Evolutionary conservation across 2,888 invertebrate species (phyloP), one percentile per base, ranked within the genome.

Genomic region (Achlya flavicornis): DNA sequence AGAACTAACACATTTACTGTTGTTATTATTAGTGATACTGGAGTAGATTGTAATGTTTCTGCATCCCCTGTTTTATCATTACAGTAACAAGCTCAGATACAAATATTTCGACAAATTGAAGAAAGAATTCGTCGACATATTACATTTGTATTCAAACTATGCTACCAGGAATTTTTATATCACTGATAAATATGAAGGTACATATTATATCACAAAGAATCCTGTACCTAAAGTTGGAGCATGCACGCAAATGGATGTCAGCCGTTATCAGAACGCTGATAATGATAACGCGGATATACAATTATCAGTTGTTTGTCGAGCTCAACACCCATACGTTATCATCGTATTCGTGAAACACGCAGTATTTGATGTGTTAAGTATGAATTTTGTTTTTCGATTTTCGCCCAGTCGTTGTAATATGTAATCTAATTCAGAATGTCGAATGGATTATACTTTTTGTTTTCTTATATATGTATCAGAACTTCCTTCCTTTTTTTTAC

Each of bases 231-330:
- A 73, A 70, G 73, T 74, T 64, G 66, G 63, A 71, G 66, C 70
- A 63, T 32, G 64, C 46, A 62, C 61, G 72, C 69, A 74, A 73
- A 77, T 74, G 72, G 73, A 71, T 79, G 78, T 75, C 77, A 73
- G 69, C 68, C 67, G 72, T 67, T 77, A 80, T 77, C 79, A 68
- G 33, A 26, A 10, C 59, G 41, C 48, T 68, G 77, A 79, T 78
- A 79, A 64, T 63, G 77, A 79, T 78, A 79, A 65, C 64, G 62
- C 59, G 63, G 69, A 66, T 80, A 81, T 79, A 74, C 72, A 65
- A 66, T 81, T 81, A 81, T 81, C 82, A 78, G 70, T 81, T 82
- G 82, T 82, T 82, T 82, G 77, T 76, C 72, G 69, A 76, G 71
- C 66, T 66, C 68, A 72, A 69, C 70, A 72, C 68, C 73, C 66